These are phyloP conservation scores for Diplosoma virens DNA, from an alignment of 23 tunicate genomes.

Conservation along the genomic window DNA sequence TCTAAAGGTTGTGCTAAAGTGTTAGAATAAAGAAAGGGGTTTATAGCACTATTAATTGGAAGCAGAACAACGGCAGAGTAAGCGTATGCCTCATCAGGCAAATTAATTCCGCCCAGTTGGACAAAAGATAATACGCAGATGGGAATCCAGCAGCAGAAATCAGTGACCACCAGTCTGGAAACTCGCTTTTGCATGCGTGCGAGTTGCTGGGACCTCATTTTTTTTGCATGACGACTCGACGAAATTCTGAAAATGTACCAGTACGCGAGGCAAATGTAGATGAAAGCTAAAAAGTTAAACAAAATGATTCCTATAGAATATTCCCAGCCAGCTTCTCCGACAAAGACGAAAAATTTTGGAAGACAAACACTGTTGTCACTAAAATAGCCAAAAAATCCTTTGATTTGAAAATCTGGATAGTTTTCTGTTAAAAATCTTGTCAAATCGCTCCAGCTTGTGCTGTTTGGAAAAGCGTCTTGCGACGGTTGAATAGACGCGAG, in stretches of 20 bases:
- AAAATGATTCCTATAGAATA: conserved; percentile 55
- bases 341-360: conserved; percentile 66
- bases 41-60: conserved; percentile 80
- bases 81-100: conserved; percentile 53
- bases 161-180: conserved; percentile 51
- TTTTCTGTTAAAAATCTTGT: conserved; percentile 5
- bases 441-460: conserved; percentile 26
- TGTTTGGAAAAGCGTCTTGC: not conserved
- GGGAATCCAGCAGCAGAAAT: conserved; percentile 79
- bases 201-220: conserved; percentile 22
- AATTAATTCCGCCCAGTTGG: conserved; percentile 33
- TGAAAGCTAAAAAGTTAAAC: conserved; percentile 66
- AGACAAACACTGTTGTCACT: conserved; percentile 82
- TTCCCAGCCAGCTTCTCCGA: conserved; percentile 77
- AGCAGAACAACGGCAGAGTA: conserved; percentile 62
- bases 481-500: conserved; percentile 21
- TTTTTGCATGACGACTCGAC: not conserved
- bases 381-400: conserved; percentile 65
- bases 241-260: conserved; percentile 31
- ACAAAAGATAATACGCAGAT: conserved; percentile 63
- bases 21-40: conserved; percentile 76
- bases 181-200: conserved; percentile 53
- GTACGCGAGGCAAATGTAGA: conserved; percentile 65
- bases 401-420: conserved; percentile 35
- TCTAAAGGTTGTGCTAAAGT: not conserved